These are phyloP conservation scores for Lasioglossum figueresi DNA, from an alignment of 2,888 invertebrate genomes.

Conservation along the genomic window DNA sequence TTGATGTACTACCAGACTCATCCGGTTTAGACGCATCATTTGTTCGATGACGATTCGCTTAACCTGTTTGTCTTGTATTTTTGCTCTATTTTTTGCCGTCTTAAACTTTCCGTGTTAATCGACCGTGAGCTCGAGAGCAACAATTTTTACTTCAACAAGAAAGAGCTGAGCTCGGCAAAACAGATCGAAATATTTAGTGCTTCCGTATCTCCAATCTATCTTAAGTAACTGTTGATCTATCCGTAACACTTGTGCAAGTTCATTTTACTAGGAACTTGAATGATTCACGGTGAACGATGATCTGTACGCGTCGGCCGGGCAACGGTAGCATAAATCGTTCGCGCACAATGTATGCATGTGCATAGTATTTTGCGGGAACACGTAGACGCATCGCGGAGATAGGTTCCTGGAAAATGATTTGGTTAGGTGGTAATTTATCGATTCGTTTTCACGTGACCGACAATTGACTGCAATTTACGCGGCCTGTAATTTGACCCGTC, in stretches of 20 bases:
- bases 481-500: not conserved
- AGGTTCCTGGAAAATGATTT: constrained; percentile 8
- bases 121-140: too few species aligned
- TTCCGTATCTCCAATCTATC: not conserved
- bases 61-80: not conserved
- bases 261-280: not conserved
- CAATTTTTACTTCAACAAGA: too few species aligned
- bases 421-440: constrained; percentile 11
- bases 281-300: not conserved
- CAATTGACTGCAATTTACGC: constrained; percentile 1
- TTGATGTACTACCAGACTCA: not conserved
- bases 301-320: not conserved
- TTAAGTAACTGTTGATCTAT: too few species aligned
- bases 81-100: not conserved
- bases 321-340: not conserved
- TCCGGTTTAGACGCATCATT: not conserved
- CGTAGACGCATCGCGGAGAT: too few species aligned
- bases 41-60: not conserved
- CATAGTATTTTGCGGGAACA: not conserved
- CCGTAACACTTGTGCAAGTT: not conserved
- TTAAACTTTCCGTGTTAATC: too few species aligned
- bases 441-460: constrained; percentile 1
- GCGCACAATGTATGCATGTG: too few species aligned
- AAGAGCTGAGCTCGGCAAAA: too few species aligned
- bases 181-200: not conserved